phyloP scores from a whole-genome alignment of 2,888 invertebrate genomes.

The Steinernema scapterisci region DNA sequence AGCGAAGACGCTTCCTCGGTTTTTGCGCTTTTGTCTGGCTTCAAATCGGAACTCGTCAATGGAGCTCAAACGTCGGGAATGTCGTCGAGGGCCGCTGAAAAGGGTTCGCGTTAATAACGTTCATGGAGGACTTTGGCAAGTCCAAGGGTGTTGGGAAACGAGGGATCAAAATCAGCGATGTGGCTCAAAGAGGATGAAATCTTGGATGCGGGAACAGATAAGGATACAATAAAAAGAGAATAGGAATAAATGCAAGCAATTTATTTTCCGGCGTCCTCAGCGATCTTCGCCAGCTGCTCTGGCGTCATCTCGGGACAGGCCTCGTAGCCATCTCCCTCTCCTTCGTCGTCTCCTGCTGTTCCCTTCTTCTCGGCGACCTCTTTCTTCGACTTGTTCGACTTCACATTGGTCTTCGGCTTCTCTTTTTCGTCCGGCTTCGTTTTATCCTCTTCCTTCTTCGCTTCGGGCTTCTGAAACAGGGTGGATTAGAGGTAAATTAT shows the following conservation, averaged over 20 bases:
- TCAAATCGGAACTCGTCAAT: conserved; percentile 50
- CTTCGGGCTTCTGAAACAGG: conserved; percentile 2
- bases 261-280: conserved; percentile 9
- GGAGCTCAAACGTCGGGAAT: conserved; percentile 49
- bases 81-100: conserved; percentile 34
- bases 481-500: too few species aligned
- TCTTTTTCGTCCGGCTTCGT: neutral
- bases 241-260: neutral
- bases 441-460: neutral
- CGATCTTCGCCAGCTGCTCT: conserved; percentile 26
- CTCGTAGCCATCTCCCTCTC: conserved; percentile 17
- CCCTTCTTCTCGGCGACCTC: neutral
- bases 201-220: too few species aligned
- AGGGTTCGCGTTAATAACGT: neutral
- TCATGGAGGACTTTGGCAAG: too few species aligned
- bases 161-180: too few species aligned
- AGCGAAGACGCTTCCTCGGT: conserved; percentile 11
- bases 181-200: too few species aligned
- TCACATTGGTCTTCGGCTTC: neutral
- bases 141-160: too few species aligned
- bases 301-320: conserved; percentile 28
- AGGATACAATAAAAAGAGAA: too few species aligned
- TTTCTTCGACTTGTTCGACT: conserved; percentile 15
- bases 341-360: neutral
- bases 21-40: neutral